Percentiles rank a stretch among this genome's conserved stretches.
Evolutionary conservation across 2,113 vertebrate genomes (phyloP).

Genomic region (Hydrochoerus hydrochaeris): DNA sequence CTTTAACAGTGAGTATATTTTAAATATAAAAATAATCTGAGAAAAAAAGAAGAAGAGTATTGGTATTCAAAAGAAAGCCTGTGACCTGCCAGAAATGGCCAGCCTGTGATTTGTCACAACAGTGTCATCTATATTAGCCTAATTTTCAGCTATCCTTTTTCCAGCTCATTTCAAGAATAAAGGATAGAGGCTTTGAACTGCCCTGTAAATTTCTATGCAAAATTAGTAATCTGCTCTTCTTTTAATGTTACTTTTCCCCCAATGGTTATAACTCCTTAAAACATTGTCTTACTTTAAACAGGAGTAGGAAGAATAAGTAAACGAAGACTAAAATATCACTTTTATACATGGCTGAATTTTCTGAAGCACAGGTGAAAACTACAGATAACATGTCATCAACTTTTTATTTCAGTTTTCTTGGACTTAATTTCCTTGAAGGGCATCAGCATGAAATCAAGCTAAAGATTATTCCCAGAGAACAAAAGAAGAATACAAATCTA

Average conservation of each 20-base stretch:
- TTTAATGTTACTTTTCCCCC: neutral
- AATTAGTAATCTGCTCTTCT: neutral
- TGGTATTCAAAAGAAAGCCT: neutral
- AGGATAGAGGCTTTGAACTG: neutral
- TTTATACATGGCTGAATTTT: neutral
- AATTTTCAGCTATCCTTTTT: neutral
- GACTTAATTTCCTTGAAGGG: neutral
- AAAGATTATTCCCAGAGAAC: neutral
- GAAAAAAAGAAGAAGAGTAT: neutral
- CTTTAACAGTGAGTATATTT: neutral
- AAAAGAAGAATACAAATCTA: neutral
- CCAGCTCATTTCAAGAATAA: neutral
- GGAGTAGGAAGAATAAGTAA: neutral
- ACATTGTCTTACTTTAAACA: neutral
- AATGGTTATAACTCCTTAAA: neutral
- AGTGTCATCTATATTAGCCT: neutral
- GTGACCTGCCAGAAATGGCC: neutral
- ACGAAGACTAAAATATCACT: neutral
- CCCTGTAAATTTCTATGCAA: neutral
- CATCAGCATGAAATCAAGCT: neutral
- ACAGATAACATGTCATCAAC: neutral
- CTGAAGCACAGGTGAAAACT: neutral
- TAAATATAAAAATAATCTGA: slow-evolving; percentile 2
- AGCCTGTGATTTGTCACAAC: neutral
- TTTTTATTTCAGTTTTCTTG: slow-evolving; percentile 10